Evolutionary conservation across 2,113 vertebrate genomes (phyloP).

Genomic region (crab-eating macaque (Macaca fascicularis)): T2T-MFA8v1.1 NC_088384.1:24391501-24392000

Average conservation of each 20-base stretch:
- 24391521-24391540: neutral
- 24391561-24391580: neutral
- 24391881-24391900: conserved; percentile 55
- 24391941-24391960: neutral
- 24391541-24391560: neutral
- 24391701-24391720: neutral
- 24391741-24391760: neutral
- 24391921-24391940: neutral
- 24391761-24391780: neutral
- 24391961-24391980: no score
- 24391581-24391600: neutral
- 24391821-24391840: conserved; percentile 43
- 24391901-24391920: conserved; percentile 44
- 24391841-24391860: neutral
- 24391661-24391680: rapidly evolving
- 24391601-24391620: neutral
- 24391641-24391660: neutral
- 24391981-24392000: neutral
- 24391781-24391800: neutral
- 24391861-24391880: conserved; percentile 2
- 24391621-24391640: neutral
- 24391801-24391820: neutral
- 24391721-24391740: neutral
- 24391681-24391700: neutral
- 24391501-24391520: neutral